phyloP scores from a whole-genome alignment of 1,140 invertebrate genomes.

The Diachasma alloeum region DNA sequence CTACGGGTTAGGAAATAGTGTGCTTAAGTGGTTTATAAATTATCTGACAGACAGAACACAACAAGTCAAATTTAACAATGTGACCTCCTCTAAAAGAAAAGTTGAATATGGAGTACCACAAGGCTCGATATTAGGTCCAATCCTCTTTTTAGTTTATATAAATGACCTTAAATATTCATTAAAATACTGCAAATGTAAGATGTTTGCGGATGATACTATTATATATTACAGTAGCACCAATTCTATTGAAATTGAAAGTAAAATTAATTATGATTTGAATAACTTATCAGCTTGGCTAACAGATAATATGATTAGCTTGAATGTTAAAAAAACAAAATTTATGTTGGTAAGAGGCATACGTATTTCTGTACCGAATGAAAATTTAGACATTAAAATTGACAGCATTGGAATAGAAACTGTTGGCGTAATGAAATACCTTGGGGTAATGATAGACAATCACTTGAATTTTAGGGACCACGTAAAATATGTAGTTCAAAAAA shows the following conservation, averaged over 20 bases:
- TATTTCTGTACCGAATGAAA: neutral
- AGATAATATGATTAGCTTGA: constrained; percentile 4
- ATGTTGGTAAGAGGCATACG: constrained; percentile 2
- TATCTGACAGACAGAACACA: constrained; percentile 25
- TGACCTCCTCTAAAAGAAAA: neutral
- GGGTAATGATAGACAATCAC: constrained; percentile 5
- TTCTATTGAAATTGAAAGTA: neutral
- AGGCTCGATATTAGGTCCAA: constrained; percentile 16
- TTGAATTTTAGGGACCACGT: neutral
- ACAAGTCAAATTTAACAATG: neutral
- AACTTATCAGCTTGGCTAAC: constrained; percentile 1
- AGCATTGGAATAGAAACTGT: neutral
- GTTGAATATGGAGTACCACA: constrained; percentile 21
- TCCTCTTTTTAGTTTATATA: constrained; percentile 25
- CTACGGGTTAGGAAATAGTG: constrained; percentile 18
- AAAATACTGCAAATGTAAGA: constrained; percentile 10
- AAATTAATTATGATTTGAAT: neutral
- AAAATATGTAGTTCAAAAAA: neutral
- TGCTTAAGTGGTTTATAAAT: constrained; percentile 17
- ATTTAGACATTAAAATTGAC: neutral
- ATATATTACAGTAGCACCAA: constrained; percentile 15
- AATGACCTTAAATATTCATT: neutral
- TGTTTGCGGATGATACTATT: constrained; percentile 32
- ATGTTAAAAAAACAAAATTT: constrained; percentile 22
- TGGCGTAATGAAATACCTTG: neutral